Conservation (phyloP, 1,140 invertebrate genomes). For the Drosophila oshimai region DNA sequence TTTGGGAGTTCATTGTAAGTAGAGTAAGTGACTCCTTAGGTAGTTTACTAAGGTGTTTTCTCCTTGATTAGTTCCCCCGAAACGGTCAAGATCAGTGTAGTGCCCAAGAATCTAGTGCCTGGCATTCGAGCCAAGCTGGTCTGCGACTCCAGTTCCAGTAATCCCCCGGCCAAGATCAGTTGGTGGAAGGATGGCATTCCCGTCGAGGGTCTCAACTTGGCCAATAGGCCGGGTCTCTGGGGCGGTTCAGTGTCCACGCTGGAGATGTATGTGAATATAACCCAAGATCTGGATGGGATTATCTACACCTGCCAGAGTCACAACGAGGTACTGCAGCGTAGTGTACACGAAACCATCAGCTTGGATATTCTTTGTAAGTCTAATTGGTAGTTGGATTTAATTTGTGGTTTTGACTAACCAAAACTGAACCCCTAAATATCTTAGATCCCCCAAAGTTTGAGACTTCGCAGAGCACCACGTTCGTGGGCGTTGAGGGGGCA, state of each 20-base stretch:
- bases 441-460: conserved; percentile 91
- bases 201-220: conserved; percentile 88
- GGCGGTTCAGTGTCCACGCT: conserved; percentile 92
- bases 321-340: conserved; percentile 90
- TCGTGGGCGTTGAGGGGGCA: conserved; percentile 92
- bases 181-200: conserved; percentile 95
- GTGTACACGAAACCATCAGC: conserved; percentile 93
- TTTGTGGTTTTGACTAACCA: neutral
- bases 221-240: conserved; percentile 88
- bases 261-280: conserved; percentile 91
- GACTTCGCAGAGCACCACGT: conserved; percentile 84
- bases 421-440: neutral
- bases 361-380: conserved; percentile 95
- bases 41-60: neutral
- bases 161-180: conserved; percentile 94
- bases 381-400: too few relatives aligned
- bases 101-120: conserved; percentile 89
- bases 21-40: too few relatives aligned
- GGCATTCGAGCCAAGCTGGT: conserved; percentile 90
- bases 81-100: conserved; percentile 90
- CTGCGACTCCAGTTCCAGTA: conserved; percentile 95
- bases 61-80: conserved; percentile 90
- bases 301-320: conserved; percentile 96
- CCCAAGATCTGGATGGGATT: conserved; percentile 91
- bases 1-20: conserved; percentile 96